Base-by-base conservation (phyloP, 1,140 invertebrate species). In the Dendrolimus punctatus region DNA sequence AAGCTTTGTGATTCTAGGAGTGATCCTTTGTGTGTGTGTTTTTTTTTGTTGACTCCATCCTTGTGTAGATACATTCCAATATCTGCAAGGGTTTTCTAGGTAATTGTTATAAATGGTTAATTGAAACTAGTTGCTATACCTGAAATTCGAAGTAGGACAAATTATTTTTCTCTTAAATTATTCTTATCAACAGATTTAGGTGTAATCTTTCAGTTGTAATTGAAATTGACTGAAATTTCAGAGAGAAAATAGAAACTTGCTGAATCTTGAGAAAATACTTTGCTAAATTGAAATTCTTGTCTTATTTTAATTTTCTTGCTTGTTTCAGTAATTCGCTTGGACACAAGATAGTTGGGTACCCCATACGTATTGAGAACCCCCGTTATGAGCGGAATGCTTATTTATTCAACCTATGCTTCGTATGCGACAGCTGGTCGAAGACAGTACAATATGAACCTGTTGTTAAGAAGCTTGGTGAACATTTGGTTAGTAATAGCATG, bases 401-500 rank as follows among this genome's bases (percentile, higher is more conserved):
- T 65, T 93, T 98, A 51, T 99, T 99, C 81, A 99, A 99, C 85
- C 80, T 98, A 4, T 98, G 97, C 78, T 98, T 99, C 84, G 96
- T 98, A 0, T 98, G 96, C 77, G 94, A 97, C 70, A 92, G 93
- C 40, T 93, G 93, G 87, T 93, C 95, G 0, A 91, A 95, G 51
- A 96, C 96, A 8, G 93, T 96, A 2, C 95, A 96, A 68, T 98
- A 98, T 88, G 97, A 98, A 78, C 91, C 95, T 0, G 94, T 98
- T 45, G 94, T 98, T 0, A 96, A 95, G 67, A 98, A 98, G 77
- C 90, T 99, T 46, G 95, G 95, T 0, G 94, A 96, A 77, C 98
- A 97, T 85, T 89, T 99, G 73, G 92, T 95, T 85, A 88, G 84
- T 58, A 58, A 23, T 23, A 23, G 23, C 23, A 23, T 23, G 3